phyloP scores from a whole-genome alignment of 2,888 invertebrate species.

The Drosophila engyochracea region DNA sequence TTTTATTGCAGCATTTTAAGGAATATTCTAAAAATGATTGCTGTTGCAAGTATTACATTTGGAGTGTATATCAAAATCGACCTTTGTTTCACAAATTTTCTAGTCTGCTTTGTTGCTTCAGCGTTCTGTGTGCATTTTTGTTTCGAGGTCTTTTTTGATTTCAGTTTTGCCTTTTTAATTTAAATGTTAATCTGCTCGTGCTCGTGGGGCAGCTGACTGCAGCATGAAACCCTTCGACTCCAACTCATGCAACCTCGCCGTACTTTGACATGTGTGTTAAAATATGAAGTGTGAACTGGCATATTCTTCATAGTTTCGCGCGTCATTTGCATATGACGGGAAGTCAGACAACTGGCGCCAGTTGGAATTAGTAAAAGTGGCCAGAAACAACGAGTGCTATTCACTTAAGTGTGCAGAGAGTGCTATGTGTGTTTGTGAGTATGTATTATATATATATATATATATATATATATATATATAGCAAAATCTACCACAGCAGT shows the following conservation, averaged over 20 bases:
- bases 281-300: slow-evolving; percentile 49
- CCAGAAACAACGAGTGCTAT: slow-evolving; percentile 4
- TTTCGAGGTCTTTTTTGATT: slow-evolving; percentile 29
- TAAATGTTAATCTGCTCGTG: slow-evolving; percentile 71
- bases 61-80: slow-evolving; percentile 13
- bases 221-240: background rate
- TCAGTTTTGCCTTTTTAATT: slow-evolving; percentile 61
- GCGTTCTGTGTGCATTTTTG: slow-evolving; percentile 12
- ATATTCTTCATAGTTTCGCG: slow-evolving; percentile 68
- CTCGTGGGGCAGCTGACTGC: slow-evolving; percentile 21
- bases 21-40: too few relatives aligned
- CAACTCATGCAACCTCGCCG: background rate
- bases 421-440: background rate
- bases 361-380: slow-evolving; percentile 60
- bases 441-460: background rate
- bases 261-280: slow-evolving; percentile 15
- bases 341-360: slow-evolving; percentile 48
- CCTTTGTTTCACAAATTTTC: background rate
- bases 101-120: background rate
- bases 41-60: background rate
- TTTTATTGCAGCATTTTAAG: background rate
- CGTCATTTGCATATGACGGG: slow-evolving; percentile 64
- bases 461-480: background rate
- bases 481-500: slow-evolving; percentile 7
- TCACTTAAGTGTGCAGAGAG: background rate